Evolutionary conservation across 2,888 invertebrate genomes (phyloP), one percentile per base, ranked within the genome.

Genomic region (Cynaeus angustus): DNA sequence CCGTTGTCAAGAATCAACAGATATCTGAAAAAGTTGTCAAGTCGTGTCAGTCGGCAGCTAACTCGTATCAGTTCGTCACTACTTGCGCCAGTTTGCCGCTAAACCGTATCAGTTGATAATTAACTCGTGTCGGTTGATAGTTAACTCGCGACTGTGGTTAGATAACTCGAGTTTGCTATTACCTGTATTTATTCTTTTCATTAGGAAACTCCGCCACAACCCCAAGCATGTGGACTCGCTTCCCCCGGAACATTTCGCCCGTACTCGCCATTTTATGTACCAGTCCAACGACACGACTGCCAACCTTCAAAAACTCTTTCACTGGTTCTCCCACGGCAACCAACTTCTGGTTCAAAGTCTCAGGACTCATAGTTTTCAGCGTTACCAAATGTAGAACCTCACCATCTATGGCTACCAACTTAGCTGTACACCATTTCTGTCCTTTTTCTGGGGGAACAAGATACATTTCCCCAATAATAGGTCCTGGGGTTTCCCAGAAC

Each of bases 1-100:
- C 46, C 59, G 33, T 30, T 16, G 45, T 59, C 46, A n/a, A 45
- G 30, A 30, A 46, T 14, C 6, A 59, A n/a, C 7, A 59, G 28
- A 46, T 59, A 58, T 12, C 56, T 56, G 14, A 3, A 3, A 53
- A 5, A 37, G 14, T 10, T 6, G 48, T 21, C n/a, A n/a, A n/a
- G n/a, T n/a, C n/a, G n/a, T n/a, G n/a, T n/a, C n/a, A n/a, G n/a
- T n/a, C n/a, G 21, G 26, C 28, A 10, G 7, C 3, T 5, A 10
- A 13, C 10, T 9, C 13, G 28, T 9, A n/a, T n/a, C 10, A 10
- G 13, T 8, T 30, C 12, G 9, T 7, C 3, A 21, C 30, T 10
- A 9, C n/a, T 12, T 14, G n/a, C n/a, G n/a, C n/a, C n/a, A n/a
- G n/a, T n/a, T n/a, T n/a, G n/a, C n/a, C n/a, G n/a, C n/a, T n/a